Percentiles rank a stretch among this genome's conserved stretches.
Conservation (phyloP, 1,140 invertebrate genomes). For the Catajapyx aquilonaris region DNA sequence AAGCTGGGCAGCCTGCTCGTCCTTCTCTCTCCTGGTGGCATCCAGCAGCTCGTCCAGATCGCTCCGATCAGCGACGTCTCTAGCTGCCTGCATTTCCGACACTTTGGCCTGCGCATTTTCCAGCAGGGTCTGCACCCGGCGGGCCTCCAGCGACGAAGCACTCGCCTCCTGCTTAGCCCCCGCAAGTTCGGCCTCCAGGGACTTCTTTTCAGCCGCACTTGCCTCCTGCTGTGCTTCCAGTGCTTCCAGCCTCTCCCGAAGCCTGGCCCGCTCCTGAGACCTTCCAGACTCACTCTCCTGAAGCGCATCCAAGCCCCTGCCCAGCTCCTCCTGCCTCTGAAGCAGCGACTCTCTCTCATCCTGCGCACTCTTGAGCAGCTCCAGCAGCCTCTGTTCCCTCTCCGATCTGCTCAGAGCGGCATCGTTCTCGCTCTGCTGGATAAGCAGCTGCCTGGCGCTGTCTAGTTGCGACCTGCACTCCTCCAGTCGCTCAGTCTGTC, state of each 20-base stretch:
- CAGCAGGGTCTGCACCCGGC: constrained; percentile 45
- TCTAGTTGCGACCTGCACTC: constrained; percentile 49
- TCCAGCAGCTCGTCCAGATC: constrained; percentile 49
- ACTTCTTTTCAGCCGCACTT: constrained; percentile 42
- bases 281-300: no score
- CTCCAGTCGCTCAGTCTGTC: constrained; percentile 76
- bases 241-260: constrained; percentile 20
- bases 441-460: constrained; percentile 45
- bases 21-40: constrained; percentile 42
- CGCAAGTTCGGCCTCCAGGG: constrained; percentile 43
- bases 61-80: constrained; percentile 33
- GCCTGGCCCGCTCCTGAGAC: constrained; percentile 34
- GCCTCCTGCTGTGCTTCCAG: constrained; percentile 48
- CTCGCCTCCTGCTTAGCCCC: constrained; percentile 41
- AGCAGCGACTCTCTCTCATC: constrained; percentile 49
- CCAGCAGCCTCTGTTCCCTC: constrained; percentile 62
- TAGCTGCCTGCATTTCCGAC: constrained; percentile 35
- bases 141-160: constrained; percentile 46
- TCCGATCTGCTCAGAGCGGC: constrained; percentile 34
- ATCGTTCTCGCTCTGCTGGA: constrained; percentile 28
- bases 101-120: constrained; percentile 52
- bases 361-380: constrained; percentile 60
- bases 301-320: no score
- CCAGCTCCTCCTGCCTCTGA: constrained; percentile 58
- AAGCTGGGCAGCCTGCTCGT: constrained; percentile 41